Percentiles rank a stretch among this genome's conserved stretches.
Conservation (phyloP, 1,140 invertebrate species). For the Drosophila triauraria region DNA sequence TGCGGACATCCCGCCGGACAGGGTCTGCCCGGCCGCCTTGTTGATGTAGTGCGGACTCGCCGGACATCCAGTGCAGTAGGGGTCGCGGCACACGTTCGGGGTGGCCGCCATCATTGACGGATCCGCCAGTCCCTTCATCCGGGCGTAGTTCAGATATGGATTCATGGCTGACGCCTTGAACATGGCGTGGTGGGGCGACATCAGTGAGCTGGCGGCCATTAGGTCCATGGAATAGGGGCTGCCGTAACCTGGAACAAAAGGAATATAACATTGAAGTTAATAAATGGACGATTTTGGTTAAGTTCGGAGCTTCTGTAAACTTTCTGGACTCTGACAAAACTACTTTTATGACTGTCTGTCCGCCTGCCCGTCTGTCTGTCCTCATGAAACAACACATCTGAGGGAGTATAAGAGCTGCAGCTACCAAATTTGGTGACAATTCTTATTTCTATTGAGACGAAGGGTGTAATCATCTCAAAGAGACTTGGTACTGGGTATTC, state of each 20-base stretch:
- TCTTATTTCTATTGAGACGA: too few relatives aligned
- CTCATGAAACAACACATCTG: too few relatives aligned
- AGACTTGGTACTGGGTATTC: too few relatives aligned
- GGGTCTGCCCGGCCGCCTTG: slow-evolving; percentile 87
- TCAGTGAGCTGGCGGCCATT: slow-evolving; percentile 89
- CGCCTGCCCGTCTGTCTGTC: too few relatives aligned
- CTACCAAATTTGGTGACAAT: too few relatives aligned
- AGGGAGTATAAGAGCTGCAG: too few relatives aligned
- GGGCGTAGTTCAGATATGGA: slow-evolving; percentile 90
- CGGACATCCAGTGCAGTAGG: slow-evolving; percentile 96
- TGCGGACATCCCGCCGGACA: slow-evolving; percentile 95
- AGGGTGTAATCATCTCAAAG: too few relatives aligned
- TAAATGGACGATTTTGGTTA: neutral
- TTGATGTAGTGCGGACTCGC: slow-evolving; percentile 91
- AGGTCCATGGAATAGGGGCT: slow-evolving; percentile 89
- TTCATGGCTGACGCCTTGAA: slow-evolving; percentile 88
- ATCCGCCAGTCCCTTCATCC: slow-evolving; percentile 88
- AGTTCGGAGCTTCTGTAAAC: too few relatives aligned
- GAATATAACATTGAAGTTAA: neutral
- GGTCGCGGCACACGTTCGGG: slow-evolving; percentile 93
- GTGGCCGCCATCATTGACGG: slow-evolving; percentile 85
- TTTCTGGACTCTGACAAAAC: too few relatives aligned
- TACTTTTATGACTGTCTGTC: too few relatives aligned
- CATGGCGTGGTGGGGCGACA: slow-evolving; percentile 90
- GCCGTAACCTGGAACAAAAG: slow-evolving; percentile 84